Evolutionary conservation across 2,797 vertebrate genomes (phyloP).

Genomic region (Microctenopoma lineatum): DNA sequence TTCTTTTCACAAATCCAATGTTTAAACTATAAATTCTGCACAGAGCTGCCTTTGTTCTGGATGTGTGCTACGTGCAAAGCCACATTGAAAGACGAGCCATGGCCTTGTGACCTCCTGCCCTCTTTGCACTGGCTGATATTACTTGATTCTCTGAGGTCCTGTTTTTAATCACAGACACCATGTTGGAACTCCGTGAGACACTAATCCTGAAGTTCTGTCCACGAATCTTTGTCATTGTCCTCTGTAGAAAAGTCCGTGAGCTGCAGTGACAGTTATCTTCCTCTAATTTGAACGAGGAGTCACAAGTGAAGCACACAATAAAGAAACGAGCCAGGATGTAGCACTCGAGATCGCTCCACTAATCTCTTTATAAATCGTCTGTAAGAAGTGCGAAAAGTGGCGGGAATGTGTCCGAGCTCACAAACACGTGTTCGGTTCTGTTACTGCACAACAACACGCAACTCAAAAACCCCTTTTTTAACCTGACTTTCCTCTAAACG

Average conservation of each 20-base stretch:
- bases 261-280: no score
- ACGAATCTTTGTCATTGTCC: no score
- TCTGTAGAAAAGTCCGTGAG: neutral
- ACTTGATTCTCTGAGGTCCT: neutral
- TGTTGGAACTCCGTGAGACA: neutral
- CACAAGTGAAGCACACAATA: neutral
- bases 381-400: neutral
- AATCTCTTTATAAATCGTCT: neutral
- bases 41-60: no score
- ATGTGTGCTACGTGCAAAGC: no score
- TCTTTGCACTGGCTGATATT: neutral
- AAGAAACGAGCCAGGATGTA: neutral
- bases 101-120: neutral
- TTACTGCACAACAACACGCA: rapidly evolving
- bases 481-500: neutral
- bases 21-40: neutral
- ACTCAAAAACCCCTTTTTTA: neutral
- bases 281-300: no score
- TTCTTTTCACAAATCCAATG: neutral
- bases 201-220: neutral
- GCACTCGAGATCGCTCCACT: no score
- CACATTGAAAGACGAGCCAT: neutral
- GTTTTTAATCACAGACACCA: neutral
- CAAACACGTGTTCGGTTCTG: neutral
- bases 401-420: neutral